Percentiles rank a stretch among this genome's conserved stretches.
phyloP scores from a whole-genome alignment of 2,113 vertebrate genomes.

The Crocuta crocuta region DNA sequence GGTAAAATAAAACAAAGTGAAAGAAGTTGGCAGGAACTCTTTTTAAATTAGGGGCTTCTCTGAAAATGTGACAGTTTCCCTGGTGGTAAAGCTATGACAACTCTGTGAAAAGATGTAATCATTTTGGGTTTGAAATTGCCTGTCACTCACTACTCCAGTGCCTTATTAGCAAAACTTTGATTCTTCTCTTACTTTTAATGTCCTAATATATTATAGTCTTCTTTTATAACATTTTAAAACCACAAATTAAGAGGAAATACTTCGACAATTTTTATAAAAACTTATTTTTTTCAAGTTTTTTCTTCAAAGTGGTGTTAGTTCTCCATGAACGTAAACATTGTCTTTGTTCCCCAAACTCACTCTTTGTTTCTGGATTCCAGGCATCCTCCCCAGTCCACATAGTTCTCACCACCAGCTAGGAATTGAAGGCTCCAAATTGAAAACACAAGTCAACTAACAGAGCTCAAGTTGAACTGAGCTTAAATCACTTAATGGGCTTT shows the following conservation, averaged over 20 bases:
- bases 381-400: neutral
- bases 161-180: conserved; percentile 58
- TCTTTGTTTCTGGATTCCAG: neutral
- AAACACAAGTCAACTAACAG: neutral
- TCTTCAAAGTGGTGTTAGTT: neutral
- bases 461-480: neutral
- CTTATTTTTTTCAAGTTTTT: neutral
- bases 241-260: neutral
- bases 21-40: conserved; percentile 59
- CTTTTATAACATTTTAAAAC: neutral
- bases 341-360: neutral
- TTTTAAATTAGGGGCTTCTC: conserved; percentile 75
- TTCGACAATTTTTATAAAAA: neutral
- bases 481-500: neutral
- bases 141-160: conserved; percentile 52
- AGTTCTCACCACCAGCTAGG: too few species aligned
- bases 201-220: neutral
- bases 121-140: conserved; percentile 67
- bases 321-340: neutral
- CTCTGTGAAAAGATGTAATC: conserved; percentile 65
- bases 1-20: conserved; percentile 73
- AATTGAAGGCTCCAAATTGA: neutral
- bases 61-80: conserved; percentile 64
- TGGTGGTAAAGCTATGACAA: conserved; percentile 45
- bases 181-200: conserved; percentile 36